phyloP scores from a whole-genome alignment of 2,888 invertebrate species.

The Euplexia lucipara region DNA sequence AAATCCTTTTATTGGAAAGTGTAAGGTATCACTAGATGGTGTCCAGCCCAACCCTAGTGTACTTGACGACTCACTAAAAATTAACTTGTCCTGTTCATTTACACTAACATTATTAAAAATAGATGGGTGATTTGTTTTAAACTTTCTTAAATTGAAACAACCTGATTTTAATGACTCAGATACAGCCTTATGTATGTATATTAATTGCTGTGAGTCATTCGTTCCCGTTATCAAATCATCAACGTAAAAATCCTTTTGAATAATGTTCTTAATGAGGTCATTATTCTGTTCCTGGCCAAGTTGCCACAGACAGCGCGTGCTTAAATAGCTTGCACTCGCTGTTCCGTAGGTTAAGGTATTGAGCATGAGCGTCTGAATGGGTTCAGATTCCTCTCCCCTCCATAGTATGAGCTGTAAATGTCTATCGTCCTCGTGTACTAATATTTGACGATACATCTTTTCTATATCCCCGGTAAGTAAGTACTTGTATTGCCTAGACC shows the following conservation, averaged over 20 bases:
- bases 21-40: too few species aligned
- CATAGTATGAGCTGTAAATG: slow-evolving; percentile 10
- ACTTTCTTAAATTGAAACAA: too few species aligned
- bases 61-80: too few species aligned
- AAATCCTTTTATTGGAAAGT: too few species aligned
- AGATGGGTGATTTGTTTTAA: too few species aligned
- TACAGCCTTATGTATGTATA: slow-evolving; percentile 25
- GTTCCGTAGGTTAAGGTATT: slow-evolving; percentile 29
- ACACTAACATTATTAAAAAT: too few species aligned
- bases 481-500: too few species aligned
- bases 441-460: slow-evolving; percentile 16
- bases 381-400: slow-evolving; percentile 2
- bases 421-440: slow-evolving; percentile 11
- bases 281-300: background rate
- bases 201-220: slow-evolving; percentile 24
- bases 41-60: too few species aligned
- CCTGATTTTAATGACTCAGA: slow-evolving; percentile 25
- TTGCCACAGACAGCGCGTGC: slow-evolving; percentile 12
- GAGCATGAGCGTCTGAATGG: slow-evolving; percentile 3
- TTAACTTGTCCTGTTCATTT: too few species aligned
- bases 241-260: slow-evolving; percentile 5
- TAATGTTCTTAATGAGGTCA: background rate
- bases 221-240: slow-evolving; percentile 1
- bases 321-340: slow-evolving; percentile 14
- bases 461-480: slow-evolving; percentile 22